phyloP scores from a whole-genome alignment of 2,797 vertebrate species.

The Kryptopterus vitreolus region DNA sequence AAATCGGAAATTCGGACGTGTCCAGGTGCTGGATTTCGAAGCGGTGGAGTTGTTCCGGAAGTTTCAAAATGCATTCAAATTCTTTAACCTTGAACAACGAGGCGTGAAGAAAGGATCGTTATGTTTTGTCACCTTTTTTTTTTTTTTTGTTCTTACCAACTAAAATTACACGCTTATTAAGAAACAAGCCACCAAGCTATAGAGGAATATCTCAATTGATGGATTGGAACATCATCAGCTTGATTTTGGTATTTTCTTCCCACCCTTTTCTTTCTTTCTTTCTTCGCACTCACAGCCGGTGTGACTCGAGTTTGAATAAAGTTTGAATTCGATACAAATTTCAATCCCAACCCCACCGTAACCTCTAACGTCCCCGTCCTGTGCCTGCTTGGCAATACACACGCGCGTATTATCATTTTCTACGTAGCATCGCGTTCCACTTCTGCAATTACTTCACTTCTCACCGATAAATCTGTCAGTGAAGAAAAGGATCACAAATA shows the following conservation, averaged over 20 bases:
- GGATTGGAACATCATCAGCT: constrained; percentile 74
- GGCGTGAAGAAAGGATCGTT: neutral
- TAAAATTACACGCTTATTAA: constrained; percentile 70
- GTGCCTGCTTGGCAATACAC: neutral
- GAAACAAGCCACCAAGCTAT: constrained; percentile 55
- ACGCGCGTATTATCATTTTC: too few species aligned
- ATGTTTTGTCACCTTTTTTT: neutral
- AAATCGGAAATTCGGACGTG: neutral
- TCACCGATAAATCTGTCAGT: constrained; percentile 68
- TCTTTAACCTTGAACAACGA: neutral
- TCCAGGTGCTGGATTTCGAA: neutral
- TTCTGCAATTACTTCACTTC: neutral
- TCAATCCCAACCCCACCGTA: neutral
- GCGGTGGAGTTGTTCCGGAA: neutral
- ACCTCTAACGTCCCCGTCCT: neutral
- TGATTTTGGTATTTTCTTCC: constrained; percentile 63
- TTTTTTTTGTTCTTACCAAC: constrained; percentile 12
- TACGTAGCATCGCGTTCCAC: neutral
- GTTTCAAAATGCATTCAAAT: constrained; percentile 15
- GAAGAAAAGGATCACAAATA: constrained; percentile 66
- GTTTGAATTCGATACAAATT: constrained; percentile 29
- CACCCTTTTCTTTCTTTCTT: constrained; percentile 18
- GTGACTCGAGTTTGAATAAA: constrained; percentile 21
- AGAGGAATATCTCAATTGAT: constrained; percentile 57
- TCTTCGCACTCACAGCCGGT: neutral